A percentile compares a stretch with the other conserved stretches of the same genome.
phyloP scores from a whole-genome alignment of 2,888 invertebrate genomes.

The Lucinisca nassula region DNA sequence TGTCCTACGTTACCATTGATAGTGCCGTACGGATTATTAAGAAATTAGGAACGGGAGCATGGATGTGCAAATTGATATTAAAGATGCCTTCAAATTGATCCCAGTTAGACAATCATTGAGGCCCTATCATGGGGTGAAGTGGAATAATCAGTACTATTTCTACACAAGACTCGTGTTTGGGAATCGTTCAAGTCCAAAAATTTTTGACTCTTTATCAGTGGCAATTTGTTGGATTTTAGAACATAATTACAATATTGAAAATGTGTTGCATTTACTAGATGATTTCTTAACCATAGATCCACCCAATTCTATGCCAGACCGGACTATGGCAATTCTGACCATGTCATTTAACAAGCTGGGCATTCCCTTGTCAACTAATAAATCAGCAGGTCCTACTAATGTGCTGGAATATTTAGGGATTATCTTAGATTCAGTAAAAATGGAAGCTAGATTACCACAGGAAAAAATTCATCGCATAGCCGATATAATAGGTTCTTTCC shows the following conservation, averaged over 20 bases:
- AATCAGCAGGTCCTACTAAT: slow-evolving; percentile 54
- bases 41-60: slow-evolving; percentile 24
- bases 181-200: slow-evolving; percentile 49
- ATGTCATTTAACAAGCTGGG: slow-evolving; percentile 51
- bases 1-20: slow-evolving; percentile 63
- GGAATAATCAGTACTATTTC: slow-evolving; percentile 51
- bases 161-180: slow-evolving; percentile 60
- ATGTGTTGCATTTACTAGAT: slow-evolving; percentile 57
- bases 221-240: slow-evolving; percentile 60
- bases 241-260: slow-evolving; percentile 41
- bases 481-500: slow-evolving; percentile 9
- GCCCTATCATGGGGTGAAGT: slow-evolving; percentile 54
- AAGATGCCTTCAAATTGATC: slow-evolving; percentile 63
- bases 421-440: slow-evolving; percentile 56
- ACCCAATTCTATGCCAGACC: slow-evolving; percentile 23
- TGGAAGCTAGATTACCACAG: slow-evolving; percentile 48
- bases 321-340: slow-evolving; percentile 54
- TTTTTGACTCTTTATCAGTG: slow-evolving; percentile 53
- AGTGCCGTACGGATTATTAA: slow-evolving; percentile 58
- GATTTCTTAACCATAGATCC: slow-evolving; percentile 53
- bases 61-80: slow-evolving; percentile 59
- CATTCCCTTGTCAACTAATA: slow-evolving; percentile 51
- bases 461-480: slow-evolving; percentile 52
- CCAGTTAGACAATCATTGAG: slow-evolving; percentile 42
- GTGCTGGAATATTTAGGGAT: slow-evolving; percentile 60